A percentile compares a stretch with the other conserved stretches of the same genome.
Conservation (phyloP, 1,140 invertebrate genomes). For the Battus philenor region DNA sequence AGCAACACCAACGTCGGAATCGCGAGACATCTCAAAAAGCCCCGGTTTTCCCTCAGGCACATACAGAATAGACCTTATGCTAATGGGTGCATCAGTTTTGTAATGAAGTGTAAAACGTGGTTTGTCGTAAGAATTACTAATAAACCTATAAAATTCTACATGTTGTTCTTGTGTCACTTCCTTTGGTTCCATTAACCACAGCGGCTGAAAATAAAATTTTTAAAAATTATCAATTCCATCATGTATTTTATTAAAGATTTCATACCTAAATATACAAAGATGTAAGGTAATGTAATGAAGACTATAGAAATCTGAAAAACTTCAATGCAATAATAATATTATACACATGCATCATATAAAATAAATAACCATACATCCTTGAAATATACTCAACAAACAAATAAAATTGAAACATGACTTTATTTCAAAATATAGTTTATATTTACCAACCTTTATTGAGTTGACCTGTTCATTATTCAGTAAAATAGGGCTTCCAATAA, state of each 20-base stretch:
- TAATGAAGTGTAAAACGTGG: constrained; percentile 92
- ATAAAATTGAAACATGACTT: too few species aligned
- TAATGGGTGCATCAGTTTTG: constrained; percentile 92
- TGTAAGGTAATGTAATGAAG: too few species aligned
- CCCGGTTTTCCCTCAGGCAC: constrained; percentile 93
- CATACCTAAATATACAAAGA: too few species aligned
- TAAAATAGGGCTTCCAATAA: constrained; percentile 94
- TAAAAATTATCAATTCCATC: too few species aligned
- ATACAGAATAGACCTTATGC: constrained; percentile 93
- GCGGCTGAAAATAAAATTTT: constrained; percentile 83
- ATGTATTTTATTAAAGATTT: too few species aligned
- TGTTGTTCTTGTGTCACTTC: constrained; percentile 91
- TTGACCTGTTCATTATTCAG: constrained; percentile 93
- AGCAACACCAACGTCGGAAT: constrained; percentile 87
- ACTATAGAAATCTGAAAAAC: too few species aligned
- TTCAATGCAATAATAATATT: too few species aligned
- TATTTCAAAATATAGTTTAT: background rate
- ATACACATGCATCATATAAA: too few species aligned
- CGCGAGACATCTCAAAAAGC: constrained; percentile 92
- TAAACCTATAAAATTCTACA: constrained; percentile 93
- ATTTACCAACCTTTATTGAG: constrained; percentile 84
- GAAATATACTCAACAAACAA: too few species aligned
- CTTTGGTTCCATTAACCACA: constrained; percentile 96
- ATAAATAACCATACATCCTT: too few species aligned
- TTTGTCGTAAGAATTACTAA: constrained; percentile 89